Evolutionary conservation across 2,888 invertebrate genomes (phyloP).

Genomic region (Yponomeuta cagnagella): DNA sequence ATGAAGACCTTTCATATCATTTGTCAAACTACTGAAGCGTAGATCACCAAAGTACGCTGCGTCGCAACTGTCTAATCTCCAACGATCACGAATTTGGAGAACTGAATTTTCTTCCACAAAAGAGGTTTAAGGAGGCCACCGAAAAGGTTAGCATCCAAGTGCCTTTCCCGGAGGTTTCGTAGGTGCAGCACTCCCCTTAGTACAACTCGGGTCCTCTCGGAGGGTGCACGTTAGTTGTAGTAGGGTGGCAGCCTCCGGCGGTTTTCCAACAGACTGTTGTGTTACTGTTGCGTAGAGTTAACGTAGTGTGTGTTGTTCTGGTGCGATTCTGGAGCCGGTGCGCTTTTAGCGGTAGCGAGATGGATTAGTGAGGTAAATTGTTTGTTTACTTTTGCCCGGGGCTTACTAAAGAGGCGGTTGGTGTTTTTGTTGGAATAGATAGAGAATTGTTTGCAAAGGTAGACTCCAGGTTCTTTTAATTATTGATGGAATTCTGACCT

Average conservation of each 20-base stretch:
- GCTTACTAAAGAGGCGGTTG: background rate
- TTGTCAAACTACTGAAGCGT: background rate
- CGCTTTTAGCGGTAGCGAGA: constrained; percentile 6
- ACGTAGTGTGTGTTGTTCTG: background rate
- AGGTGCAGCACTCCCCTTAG: constrained; percentile 57
- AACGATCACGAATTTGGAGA: background rate
- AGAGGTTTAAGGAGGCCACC: background rate
- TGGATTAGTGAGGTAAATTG: constrained; percentile 9
- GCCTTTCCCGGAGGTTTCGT: background rate
- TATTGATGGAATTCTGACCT: too few species aligned
- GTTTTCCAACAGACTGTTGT: constrained; percentile 5
- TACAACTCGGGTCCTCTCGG: constrained; percentile 37
- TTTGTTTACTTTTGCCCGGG: constrained; percentile 7
- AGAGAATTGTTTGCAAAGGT: background rate
- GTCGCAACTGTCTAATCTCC: background rate
- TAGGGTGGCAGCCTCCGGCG: constrained; percentile 2
- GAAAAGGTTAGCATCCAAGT: background rate
- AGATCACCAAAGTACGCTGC: background rate
- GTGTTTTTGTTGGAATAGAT: background rate
- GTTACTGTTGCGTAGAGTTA: background rate
- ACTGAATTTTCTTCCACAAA: background rate
- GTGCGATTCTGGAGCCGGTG: background rate
- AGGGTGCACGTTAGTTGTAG: constrained; percentile 38
- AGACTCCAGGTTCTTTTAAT: too few species aligned
- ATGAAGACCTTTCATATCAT: background rate